phyloP scores from a whole-genome alignment of 2,113 vertebrate genomes.

The Muntiacus muntjak region DNA sequence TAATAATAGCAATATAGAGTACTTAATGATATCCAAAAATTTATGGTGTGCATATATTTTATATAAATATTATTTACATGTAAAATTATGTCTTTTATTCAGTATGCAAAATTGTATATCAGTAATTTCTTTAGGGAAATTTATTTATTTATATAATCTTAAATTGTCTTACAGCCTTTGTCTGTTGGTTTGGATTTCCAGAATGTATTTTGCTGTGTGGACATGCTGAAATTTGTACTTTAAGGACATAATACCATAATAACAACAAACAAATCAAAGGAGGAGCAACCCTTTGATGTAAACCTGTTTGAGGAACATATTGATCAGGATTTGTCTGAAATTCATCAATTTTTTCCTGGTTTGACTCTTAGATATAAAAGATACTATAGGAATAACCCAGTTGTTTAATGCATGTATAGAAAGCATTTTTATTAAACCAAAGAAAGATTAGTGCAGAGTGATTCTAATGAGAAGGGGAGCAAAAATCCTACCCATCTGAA shows the following conservation, averaged over 20 bases:
- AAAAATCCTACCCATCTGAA: background rate
- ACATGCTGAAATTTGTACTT: background rate
- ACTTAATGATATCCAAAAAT: background rate
- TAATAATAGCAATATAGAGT: background rate
- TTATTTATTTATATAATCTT: background rate
- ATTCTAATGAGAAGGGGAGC: background rate
- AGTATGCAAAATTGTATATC: background rate
- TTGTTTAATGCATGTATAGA: background rate
- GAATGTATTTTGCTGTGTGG: background rate
- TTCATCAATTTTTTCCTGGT: background rate
- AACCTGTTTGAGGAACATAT: background rate
- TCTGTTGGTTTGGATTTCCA: background rate
- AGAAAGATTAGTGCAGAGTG: background rate
- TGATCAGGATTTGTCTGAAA: background rate
- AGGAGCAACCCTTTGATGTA: background rate
- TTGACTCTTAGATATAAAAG: background rate
- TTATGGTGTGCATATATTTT: background rate
- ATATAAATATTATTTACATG: background rate
- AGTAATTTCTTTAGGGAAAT: background rate
- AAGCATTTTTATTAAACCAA: background rate
- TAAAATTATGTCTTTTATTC: background rate
- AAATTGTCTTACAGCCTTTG: background rate
- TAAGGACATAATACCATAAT: background rate
- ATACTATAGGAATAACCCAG: background rate
- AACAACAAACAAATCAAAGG: background rate